phyloP scores from a whole-genome alignment of 2,113 vertebrate species.

The Hucho hucho region DNA sequence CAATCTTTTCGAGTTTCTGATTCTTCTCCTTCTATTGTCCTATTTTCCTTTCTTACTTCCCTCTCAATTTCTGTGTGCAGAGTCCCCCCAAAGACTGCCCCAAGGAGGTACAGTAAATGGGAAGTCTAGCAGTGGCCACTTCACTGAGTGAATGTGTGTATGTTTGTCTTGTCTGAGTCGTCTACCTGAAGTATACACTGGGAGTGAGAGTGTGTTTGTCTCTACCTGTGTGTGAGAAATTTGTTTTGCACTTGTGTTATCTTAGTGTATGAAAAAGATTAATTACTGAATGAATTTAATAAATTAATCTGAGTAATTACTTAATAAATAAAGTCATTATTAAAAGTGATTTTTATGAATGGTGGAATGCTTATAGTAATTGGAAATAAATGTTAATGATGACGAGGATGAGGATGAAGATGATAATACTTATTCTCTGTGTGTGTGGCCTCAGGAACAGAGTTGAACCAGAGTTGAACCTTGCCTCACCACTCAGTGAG shows the following conservation, averaged over 20 bases:
- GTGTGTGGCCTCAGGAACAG: constrained; percentile 75
- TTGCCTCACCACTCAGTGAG: constrained; percentile 78
- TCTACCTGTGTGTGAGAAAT: not conserved
- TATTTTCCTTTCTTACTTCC: constrained; percentile 10
- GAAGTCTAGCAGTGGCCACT: constrained; percentile 7
- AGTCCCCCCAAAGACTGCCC: constrained; percentile 2
- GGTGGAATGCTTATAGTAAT: not conserved
- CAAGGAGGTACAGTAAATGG: constrained; percentile 50
- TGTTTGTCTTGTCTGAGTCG: not conserved
- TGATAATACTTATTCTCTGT: not conserved
- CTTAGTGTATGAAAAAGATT: too few relatives aligned
- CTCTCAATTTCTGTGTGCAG: constrained; percentile 34
- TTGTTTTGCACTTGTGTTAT: too few relatives aligned
- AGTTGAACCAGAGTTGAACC: constrained; percentile 75
- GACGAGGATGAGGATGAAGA: not conserved
- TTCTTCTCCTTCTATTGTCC: constrained; percentile 20
- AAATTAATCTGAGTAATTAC: not conserved
- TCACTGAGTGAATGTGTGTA: not conserved
- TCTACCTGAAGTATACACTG: not conserved
- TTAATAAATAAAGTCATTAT: not conserved
- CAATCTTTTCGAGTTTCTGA: not conserved
- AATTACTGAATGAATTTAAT: not conserved
- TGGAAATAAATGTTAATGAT: too few relatives aligned
- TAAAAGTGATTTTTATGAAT: not conserved
- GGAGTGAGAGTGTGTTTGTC: not conserved